phyloP scores from a whole-genome alignment of 2,113 vertebrate species.

The Erythrocercus mccallii region DNA sequence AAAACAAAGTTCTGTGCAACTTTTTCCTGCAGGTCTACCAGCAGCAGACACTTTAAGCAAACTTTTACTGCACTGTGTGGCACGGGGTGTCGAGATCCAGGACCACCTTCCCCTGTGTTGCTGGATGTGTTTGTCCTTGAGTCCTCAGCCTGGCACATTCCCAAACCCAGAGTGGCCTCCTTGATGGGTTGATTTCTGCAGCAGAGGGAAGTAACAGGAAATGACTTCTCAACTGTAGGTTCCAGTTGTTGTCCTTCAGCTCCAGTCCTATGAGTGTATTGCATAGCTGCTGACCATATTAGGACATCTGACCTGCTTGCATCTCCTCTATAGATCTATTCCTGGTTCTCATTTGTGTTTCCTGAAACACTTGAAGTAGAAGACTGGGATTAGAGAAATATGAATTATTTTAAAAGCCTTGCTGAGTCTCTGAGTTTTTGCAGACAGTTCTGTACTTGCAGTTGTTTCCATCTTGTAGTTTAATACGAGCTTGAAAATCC shows the following conservation, averaged over 20 bases:
- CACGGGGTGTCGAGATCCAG: background rate
- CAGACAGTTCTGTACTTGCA: background rate
- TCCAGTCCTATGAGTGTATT: background rate
- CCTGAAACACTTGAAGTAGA: background rate
- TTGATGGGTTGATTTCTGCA: background rate
- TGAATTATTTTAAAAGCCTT: conserved; percentile 22
- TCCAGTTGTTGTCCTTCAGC: background rate
- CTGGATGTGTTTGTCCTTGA: background rate
- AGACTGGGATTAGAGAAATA: conserved; percentile 3
- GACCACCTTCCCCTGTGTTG: background rate
- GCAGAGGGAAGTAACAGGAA: background rate
- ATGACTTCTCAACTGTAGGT: background rate
- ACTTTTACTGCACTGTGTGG: background rate
- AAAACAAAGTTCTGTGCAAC: background rate
- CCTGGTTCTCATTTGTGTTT: background rate
- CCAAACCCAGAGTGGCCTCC: background rate
- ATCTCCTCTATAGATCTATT: background rate
- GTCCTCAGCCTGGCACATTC: background rate
- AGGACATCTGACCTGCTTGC: background rate
- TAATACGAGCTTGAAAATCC: conserved; percentile 29
- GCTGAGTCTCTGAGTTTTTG: conserved; percentile 21
- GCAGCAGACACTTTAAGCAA: background rate
- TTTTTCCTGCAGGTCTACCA: background rate
- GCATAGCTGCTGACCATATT: fast-evolving
- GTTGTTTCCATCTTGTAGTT: conserved; percentile 38